Conservation (phyloP, 2,888 invertebrate genomes). For the Ceraclea dissimilis region DNA sequence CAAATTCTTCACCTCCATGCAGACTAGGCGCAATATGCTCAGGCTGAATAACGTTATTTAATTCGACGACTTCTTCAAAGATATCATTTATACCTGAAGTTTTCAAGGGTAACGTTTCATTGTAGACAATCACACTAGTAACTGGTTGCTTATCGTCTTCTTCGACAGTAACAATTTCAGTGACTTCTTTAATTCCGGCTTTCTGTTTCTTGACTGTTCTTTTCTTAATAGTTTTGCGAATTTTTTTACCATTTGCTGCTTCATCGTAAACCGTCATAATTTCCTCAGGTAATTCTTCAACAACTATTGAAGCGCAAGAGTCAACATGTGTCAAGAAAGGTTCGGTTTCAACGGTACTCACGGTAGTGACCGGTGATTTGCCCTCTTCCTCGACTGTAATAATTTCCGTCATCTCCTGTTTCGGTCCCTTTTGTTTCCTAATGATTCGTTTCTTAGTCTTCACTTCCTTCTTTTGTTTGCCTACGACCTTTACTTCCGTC, state of each 20-base stretch:
- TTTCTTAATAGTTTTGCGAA: conserved; percentile 31
- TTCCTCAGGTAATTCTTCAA: conserved; percentile 26
- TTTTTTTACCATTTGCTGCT: background rate
- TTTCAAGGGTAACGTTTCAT: no score
- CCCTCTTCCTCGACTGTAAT: conserved; percentile 39
- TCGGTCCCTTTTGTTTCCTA: conserved; percentile 39
- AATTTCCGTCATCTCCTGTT: conserved; percentile 41
- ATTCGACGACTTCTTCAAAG: no score
- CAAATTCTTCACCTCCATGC: conserved; percentile 29
- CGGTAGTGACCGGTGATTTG: conserved; percentile 33
- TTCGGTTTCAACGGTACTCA: conserved; percentile 27
- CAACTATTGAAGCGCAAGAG: background rate
- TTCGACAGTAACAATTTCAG: conserved; percentile 37
- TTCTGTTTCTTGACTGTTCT: conserved; percentile 34
- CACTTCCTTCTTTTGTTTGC: conserved; percentile 31
- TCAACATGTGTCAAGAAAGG: no score
- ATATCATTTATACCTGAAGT: no score
- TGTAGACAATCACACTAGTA: conserved; percentile 17
- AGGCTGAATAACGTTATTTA: no score
- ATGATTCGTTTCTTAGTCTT: conserved; percentile 39
- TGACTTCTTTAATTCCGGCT: conserved; percentile 29
- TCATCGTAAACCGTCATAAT: conserved; percentile 28
- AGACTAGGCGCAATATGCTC: conserved; percentile 19
- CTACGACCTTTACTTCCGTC: conserved; percentile 28
- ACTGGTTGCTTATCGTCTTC: conserved; percentile 33